phyloP scores from a whole-genome alignment of 2,113 vertebrate species.

The Eolophus roseicapilla region DNA sequence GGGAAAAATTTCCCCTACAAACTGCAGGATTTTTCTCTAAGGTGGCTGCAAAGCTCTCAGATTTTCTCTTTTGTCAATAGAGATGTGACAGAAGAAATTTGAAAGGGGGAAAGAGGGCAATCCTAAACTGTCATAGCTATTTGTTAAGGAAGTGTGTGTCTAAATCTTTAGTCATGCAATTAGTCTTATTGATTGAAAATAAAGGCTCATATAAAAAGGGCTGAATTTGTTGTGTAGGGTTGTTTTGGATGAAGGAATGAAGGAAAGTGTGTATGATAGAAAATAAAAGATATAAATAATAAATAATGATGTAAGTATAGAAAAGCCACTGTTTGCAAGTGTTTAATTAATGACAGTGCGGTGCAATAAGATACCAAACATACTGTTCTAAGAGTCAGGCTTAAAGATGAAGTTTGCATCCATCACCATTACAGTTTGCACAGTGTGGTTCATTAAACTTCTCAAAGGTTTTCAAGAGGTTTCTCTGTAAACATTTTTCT shows the following conservation, averaged over 20 bases:
- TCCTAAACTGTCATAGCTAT: neutral
- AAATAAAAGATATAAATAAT: neutral
- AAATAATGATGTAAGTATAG: neutral
- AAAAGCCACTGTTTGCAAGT: neutral
- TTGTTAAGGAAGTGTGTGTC: neutral
- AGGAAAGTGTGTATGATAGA: neutral
- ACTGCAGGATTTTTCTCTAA: neutral
- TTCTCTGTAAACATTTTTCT: neutral
- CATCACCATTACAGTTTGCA: neutral
- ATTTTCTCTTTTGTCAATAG: neutral
- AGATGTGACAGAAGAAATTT: neutral
- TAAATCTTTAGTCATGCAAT: neutral
- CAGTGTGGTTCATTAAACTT: neutral
- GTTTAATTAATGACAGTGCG: neutral
- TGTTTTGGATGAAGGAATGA: neutral
- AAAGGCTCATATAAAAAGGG: neutral
- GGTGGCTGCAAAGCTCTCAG: neutral
- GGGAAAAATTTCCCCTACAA: neutral
- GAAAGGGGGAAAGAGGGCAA: neutral
- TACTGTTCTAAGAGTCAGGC: neutral
- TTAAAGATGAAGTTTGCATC: neutral
- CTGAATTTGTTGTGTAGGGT: neutral
- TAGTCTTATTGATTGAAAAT: neutral
- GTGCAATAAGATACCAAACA: neutral
- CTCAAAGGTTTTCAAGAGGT: conserved; percentile 11